Percentiles rank a stretch among this genome's conserved stretches.
Evolutionary conservation across 92 coral and sea anemone genomes (phyloP).

Genomic region (Bergia sp.): DNA sequence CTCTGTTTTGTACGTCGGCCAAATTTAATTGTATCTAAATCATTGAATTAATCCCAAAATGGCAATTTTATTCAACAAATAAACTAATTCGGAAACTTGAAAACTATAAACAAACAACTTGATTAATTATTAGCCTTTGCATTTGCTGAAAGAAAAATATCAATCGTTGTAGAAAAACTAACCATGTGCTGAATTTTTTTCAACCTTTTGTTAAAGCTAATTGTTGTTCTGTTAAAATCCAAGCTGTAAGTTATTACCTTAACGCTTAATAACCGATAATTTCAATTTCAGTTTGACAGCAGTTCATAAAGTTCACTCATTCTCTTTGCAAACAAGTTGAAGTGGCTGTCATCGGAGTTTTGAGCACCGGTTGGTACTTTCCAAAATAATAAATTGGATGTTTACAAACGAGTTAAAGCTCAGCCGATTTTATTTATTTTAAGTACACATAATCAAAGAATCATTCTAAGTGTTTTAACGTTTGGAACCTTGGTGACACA

Average conservation of each 20-base stretch:
- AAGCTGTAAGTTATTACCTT: not conserved
- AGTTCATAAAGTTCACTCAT: not conserved
- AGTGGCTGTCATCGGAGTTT: not conserved
- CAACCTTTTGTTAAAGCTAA: no score
- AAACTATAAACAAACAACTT: no score
- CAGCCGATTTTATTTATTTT: slow-evolving; percentile 2
- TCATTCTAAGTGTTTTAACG: not conserved
- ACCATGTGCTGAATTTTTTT: no score
- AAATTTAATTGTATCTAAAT: no score
- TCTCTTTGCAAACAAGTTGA: slow-evolving; percentile 1
- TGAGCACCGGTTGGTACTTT: not conserved
- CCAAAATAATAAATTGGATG: not conserved
- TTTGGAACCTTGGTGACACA: not conserved
- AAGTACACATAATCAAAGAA: slow-evolving; percentile 15
- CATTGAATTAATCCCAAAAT: not conserved
- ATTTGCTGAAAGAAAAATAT: not conserved
- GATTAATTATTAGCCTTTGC: not conserved
- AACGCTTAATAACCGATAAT: not conserved
- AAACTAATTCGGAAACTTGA: not conserved
- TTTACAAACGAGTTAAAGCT: not conserved
- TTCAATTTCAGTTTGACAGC: not conserved
- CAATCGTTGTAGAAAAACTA: no score
- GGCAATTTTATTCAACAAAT: not conserved
- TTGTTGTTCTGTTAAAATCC: not conserved
- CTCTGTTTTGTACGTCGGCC: not conserved